Base-by-base conservation (phyloP, 1,140 invertebrate species). In the Whitmania pigra region DNA sequence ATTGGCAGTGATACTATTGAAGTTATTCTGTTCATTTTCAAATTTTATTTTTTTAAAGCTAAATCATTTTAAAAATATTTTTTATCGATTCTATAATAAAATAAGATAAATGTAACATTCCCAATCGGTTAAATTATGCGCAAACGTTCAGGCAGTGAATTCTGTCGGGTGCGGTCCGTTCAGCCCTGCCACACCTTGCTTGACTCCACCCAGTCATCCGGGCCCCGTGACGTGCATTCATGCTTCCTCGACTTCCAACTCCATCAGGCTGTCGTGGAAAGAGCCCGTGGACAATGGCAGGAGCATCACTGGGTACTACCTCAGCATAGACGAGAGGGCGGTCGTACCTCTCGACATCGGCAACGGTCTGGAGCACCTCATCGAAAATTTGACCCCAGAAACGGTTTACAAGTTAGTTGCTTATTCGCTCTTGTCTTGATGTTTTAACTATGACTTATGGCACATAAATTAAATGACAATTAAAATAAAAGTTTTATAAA, bases 221-320 rank as follows among this genome's bases (percentile, higher is more conserved):
- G 77, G 77, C 4, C 63, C 79, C 17, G 78, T 83, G 17, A 80
- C 86, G 29, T 84, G 85, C 68, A 84, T 88, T 27, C 85, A 85
- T 72, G 83, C 82, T 70, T 76, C 76, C 74, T 81, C 87, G 17
- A 88, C 87, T 43, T 87, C 89, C 25, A 88, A 85, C 25, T 85
- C 86, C 40, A 85, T 90, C 20, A 83, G 84, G 0, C 78, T 93
- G 25, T 82, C 83, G 69, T 93, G 91, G 91, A 84, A 87, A 53
- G 84, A 86, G 74, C 90, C 91, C 6, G 79, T 84, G 53, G 80
- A 80, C 67, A 88, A 94, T 81, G 82, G 82, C 36, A 79, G 78
- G 75, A 84, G 86, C 18, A 88, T 94, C 73, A 82, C 85, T 18
- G 84, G 87, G 71, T 93, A 93, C 78, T 87, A 88, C 72, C 86